Evolutionary conservation across 2,797 vertebrate genomes (phyloP), one percentile per base, ranked within the genome.

Genomic region (Aeoliscus strigatus): DNA sequence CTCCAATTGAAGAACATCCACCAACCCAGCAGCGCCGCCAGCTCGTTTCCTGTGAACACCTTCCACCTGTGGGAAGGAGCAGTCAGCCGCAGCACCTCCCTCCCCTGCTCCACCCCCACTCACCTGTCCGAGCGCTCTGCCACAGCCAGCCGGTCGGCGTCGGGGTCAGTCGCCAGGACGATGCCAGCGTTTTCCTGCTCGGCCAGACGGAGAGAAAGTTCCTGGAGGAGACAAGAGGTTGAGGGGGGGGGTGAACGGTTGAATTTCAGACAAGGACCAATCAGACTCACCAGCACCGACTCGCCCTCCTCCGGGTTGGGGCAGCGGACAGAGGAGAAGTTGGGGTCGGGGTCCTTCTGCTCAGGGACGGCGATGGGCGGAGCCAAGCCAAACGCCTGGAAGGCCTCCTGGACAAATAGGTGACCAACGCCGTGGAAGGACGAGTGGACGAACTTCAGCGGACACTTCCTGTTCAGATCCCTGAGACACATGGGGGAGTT

Each of bases 261-360:
- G n/a, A n/a, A 17, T 13, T 36, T 4, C 5, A 4, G 1, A 9
- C 21, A 32, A 37, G 1, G 9, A 1, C 8, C n/a, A 12, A 15
- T 2, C 11, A 3, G 35, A 39, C 70, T 51, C 82, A 97, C 95
- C 90, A 98, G 86, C 42, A 98, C 95, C 0, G 88, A 89, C 71
- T 90, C 90, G 15, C 96, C 96, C 76, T 98, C 96, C 57, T 98
- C 96, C 0, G 96, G 96, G 72, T 98, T 98, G 8, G 96, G 96
- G 42, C 91, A 93, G 66, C 77, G 90, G 51, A 98, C 90, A 0
- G 96, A 90, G 11, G 94, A 88, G 59, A 98, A 98, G 46, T 94
- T 81, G 2, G 94, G 94, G 60, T 98, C 94, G 0, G 96, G 96
- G 66, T 95, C 91, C 44, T 88, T 94, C 63, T 98, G 96, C 57